phyloP scores from a whole-genome alignment of 2,797 vertebrate species.

The Sphaeramia orbicularis region DNA sequence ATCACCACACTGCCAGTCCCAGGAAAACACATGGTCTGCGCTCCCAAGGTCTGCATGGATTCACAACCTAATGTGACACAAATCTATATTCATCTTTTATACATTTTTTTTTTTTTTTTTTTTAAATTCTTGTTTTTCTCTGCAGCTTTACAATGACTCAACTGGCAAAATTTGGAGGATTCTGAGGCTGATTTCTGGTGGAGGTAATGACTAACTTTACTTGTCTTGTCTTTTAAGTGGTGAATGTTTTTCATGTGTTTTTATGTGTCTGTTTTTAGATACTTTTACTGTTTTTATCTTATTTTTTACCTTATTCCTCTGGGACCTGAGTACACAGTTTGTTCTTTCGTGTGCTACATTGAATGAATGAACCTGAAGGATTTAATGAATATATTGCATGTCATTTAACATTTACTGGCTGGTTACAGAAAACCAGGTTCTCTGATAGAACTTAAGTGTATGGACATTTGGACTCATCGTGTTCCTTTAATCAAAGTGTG shows the following conservation, averaged over 20 bases:
- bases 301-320: too few species aligned
- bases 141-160: constrained; percentile 74
- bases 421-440: neutral
- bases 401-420: neutral
- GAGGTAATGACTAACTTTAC: constrained; percentile 64
- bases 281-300: too few species aligned
- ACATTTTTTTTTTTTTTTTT: too few species aligned
- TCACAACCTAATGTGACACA: neutral
- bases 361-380: too few species aligned
- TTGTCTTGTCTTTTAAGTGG: too few species aligned
- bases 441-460: constrained; percentile 15
- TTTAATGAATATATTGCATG: too few species aligned
- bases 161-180: constrained; percentile 78
- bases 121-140: neutral
- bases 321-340: too few species aligned
- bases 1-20: constrained; percentile 96
- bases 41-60: constrained; percentile 88
- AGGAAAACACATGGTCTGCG: constrained; percentile 94
- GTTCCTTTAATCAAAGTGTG: neutral
- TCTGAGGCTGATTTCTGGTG: constrained; percentile 75
- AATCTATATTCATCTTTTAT: too few species aligned
- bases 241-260: too few species aligned
- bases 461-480: neutral
- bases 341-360: too few species aligned
- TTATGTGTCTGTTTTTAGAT: too few species aligned